Base-by-base conservation (phyloP, 2,113 vertebrate genomes). In the Amblyornis subalaris region DNA sequence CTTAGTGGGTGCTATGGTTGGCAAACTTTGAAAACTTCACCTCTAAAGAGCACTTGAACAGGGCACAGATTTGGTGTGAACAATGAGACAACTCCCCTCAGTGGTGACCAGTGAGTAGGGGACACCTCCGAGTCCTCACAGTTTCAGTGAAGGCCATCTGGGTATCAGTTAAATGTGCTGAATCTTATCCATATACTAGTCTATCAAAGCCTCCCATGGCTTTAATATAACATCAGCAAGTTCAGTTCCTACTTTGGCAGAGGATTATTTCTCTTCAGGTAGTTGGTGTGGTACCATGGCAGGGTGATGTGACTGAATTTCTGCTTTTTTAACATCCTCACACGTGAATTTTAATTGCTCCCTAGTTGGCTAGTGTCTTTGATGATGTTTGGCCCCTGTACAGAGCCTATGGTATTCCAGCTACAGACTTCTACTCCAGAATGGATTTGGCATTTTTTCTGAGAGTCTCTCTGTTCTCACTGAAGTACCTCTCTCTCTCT, bases 31-130 rank as follows among this genome's bases (percentile, higher is more conserved):
- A 76, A 64, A 54, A 33, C 12, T 57, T 72, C 15, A 29, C 9
- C 17, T 60, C 54, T 67, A 12, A 28, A 14, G 9, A 38, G 36
- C 44, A 18, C 15, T 53, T 72, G 8, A 80, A 40, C 9, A 51
- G 13, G 25, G 8, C 36, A 47, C 4, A 29, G 12, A 7, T 61
- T 35, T 44, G 10, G 3, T 62, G 29, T 17, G 48, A 79, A 14
- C 22, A 42, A 24, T 44, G 80, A 71, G 33, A 26, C 0, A 2
- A 9, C 4, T 61, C 7, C 25, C 4, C 3, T 44, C 35, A 40
- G 23, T 0, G 3, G 31, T 28, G 47, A 28, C 20, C 2, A 2
- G 6, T 25, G 67, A 71, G 15, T 10, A 29, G 26, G 8, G 21
- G 7, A 67, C 7, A 12, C 8, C 19, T 44, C 24, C 0, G 3